phyloP scores from a whole-genome alignment of 2,113 vertebrate genomes.

The Callionymus lyra region DNA sequence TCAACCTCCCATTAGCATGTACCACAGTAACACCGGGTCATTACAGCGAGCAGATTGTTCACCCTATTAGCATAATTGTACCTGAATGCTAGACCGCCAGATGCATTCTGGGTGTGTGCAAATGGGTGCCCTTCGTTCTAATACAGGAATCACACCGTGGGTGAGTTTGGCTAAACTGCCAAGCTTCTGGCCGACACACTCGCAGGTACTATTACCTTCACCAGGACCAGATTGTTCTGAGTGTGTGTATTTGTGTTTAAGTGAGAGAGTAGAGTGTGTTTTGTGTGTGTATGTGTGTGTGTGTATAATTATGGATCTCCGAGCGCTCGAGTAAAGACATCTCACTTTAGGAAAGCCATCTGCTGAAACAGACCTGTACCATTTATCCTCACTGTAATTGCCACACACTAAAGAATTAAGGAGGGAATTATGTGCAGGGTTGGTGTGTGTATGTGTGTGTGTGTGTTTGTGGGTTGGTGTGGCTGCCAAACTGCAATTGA shows the following conservation, averaged over 20 bases:
- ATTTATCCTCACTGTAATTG: conserved; percentile 61
- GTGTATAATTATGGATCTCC: conserved; percentile 61
- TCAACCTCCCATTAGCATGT: conserved; percentile 2
- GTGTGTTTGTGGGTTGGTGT: no score
- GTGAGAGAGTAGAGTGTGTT: conserved; percentile 8
- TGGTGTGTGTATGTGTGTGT: no score
- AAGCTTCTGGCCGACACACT: conserved; percentile 47
- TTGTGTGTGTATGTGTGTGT: conserved; percentile 14
- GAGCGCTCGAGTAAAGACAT: conserved; percentile 45
- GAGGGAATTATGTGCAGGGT: conserved; percentile 49
- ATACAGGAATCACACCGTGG: conserved; percentile 47
- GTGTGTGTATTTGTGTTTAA: conserved; percentile 13
- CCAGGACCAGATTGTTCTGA: conserved; percentile 51
- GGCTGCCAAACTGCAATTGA: no score
- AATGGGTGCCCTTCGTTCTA: conserved; percentile 18
- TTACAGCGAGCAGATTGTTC: conserved; percentile 10
- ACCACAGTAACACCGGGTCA: background rate
- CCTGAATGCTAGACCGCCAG: conserved; percentile 13
- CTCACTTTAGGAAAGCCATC: conserved; percentile 63
- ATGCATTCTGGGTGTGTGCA: no score
- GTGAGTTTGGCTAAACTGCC: conserved; percentile 42
- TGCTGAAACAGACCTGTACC: conserved; percentile 62
- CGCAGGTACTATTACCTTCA: conserved; percentile 65
- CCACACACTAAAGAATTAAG: conserved; percentile 42
- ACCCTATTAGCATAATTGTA: conserved; percentile 7